Evolutionary conservation across 2,797 vertebrate species (phyloP).

Genomic region (Lates japonicus): DNA sequence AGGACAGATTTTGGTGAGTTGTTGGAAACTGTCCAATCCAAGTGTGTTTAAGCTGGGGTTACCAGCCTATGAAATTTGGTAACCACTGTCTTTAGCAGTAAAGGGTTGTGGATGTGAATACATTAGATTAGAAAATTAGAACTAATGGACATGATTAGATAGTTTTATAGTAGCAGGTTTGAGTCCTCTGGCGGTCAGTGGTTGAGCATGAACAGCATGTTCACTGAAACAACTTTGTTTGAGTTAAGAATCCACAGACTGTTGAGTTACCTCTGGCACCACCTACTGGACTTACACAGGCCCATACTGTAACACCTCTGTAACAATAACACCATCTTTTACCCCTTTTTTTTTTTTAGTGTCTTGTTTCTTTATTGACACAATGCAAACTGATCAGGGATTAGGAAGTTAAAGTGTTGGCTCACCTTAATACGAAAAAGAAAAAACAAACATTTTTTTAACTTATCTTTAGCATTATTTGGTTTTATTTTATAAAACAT

Average conservation of each 20-base stretch:
- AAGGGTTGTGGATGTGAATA: not conserved
- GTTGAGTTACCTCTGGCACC: conserved; percentile 31
- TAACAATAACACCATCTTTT: not conserved
- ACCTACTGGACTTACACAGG: conserved; percentile 32
- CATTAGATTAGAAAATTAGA: too few relatives aligned
- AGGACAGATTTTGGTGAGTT: not conserved
- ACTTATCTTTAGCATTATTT: not conserved
- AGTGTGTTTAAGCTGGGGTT: not conserved
- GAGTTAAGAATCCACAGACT: not conserved
- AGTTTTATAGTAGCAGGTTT: not conserved
- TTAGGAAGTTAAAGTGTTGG: not conserved
- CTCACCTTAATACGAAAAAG: not conserved
- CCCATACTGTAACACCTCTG: not conserved
- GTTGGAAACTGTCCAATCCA: not conserved
- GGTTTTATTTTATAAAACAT: not conserved
- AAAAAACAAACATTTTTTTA: not conserved
- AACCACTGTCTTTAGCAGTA: not conserved
- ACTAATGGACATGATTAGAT: not conserved
- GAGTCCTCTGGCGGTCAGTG: not conserved
- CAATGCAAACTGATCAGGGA: not conserved
- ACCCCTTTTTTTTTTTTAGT: not conserved
- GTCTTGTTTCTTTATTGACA: not conserved
- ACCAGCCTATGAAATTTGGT: not conserved
- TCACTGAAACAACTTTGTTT: not conserved
- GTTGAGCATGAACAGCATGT: not conserved